Conservation (phyloP, 2,888 invertebrate genomes). For the Amorpha juglandis region DNA sequence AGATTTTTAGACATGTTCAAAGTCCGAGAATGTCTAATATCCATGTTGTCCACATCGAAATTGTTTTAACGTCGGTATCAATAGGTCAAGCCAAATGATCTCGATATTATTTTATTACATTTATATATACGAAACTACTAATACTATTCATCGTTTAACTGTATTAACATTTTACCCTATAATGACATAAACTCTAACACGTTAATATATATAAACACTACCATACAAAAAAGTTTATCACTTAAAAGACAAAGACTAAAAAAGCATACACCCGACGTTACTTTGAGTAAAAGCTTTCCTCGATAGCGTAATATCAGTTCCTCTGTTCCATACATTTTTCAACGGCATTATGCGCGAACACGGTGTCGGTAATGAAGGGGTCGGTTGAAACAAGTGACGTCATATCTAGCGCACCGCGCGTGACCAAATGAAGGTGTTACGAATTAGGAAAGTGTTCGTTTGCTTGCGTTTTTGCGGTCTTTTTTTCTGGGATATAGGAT, state of each 20-base stretch:
- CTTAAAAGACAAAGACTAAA: constrained; percentile 25
- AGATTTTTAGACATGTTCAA: too few species aligned
- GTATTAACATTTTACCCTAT: background rate
- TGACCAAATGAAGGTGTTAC: constrained; percentile 40
- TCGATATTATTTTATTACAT: too few species aligned
- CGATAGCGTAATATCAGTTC: constrained; percentile 30
- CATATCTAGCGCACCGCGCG: constrained; percentile 38
- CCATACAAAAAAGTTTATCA: background rate
- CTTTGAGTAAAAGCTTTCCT: constrained; percentile 32
- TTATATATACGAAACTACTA: too few species aligned
- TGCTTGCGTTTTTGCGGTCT: background rate
- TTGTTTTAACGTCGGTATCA: too few species aligned
- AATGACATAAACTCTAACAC: too few species aligned
- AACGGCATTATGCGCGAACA: constrained; percentile 45
- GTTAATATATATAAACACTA: too few species aligned
- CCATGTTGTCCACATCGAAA: too few species aligned
- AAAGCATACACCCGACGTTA: constrained; percentile 19
- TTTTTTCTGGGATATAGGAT: background rate
- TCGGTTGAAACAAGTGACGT: constrained; percentile 31
- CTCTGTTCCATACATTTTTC: constrained; percentile 37
- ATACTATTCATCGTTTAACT: too few species aligned
- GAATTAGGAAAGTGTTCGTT: constrained; percentile 35
- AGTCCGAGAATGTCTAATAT: too few species aligned
- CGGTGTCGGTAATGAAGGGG: constrained; percentile 46
- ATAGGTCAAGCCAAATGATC: too few species aligned